A percentile compares a stretch with the other conserved stretches of the same genome.
Conservation (phyloP, 2,888 invertebrate genomes). For the Diarsia brunnea region DNA sequence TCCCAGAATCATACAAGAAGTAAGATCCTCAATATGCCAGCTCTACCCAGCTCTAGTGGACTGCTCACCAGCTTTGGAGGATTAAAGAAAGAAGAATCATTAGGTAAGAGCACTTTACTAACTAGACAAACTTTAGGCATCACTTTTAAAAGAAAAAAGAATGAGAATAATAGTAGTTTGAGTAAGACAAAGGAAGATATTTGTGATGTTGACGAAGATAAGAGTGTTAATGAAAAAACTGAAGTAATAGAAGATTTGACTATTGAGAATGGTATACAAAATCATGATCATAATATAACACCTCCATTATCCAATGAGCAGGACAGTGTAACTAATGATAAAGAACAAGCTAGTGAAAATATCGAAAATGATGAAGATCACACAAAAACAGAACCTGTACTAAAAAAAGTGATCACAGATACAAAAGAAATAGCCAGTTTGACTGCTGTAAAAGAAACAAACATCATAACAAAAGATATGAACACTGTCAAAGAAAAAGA, state of each 20-base stretch:
- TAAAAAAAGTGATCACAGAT: neutral
- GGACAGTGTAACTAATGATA: neutral
- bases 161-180: conserved; percentile 41
- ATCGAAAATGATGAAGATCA: neutral
- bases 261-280: neutral
- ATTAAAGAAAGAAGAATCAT: conserved; percentile 89
- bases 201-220: conserved; percentile 21
- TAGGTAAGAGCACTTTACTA: conserved; percentile 79
- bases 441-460: conserved; percentile 7
- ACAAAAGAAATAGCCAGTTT: neutral
- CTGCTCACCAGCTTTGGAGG: conserved; percentile 89
- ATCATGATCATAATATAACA: neutral
- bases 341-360: neutral
- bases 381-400: neutral
- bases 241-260: neutral
- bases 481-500: conserved; percentile 25
- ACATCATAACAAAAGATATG: conserved; percentile 26
- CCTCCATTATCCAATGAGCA: neutral
- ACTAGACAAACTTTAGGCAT: conserved; percentile 85
- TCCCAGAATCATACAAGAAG: conserved; percentile 86
- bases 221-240: conserved; percentile 8
- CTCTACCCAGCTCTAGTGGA: conserved; percentile 89
- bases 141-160: conserved; percentile 77
- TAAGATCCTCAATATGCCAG: conserved; percentile 90
- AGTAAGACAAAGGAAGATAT: conserved; percentile 23